These are phyloP conservation scores for Eupeodes luniger DNA, from an alignment of 2,888 invertebrate genomes.

Conservation along the genomic window DNA sequence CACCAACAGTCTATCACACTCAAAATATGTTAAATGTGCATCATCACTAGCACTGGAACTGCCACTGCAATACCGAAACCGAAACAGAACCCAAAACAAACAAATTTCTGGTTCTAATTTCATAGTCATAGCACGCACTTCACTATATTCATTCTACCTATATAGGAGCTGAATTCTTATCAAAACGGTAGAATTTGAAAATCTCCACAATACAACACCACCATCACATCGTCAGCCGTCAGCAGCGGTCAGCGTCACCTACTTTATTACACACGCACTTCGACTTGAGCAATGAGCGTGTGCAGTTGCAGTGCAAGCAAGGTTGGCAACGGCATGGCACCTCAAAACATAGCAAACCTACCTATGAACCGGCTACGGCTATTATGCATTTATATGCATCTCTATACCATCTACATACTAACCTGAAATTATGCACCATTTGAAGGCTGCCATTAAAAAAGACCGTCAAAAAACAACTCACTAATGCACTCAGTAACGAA, in stretches of 20 bases:
- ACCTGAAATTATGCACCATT: constrained; percentile 66
- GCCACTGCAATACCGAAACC: neutral
- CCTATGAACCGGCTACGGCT: too few species aligned
- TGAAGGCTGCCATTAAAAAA: constrained; percentile 68
- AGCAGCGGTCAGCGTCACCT: neutral
- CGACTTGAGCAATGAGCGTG: constrained; percentile 19
- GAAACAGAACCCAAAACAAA: constrained; percentile 44
- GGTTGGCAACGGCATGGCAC: neutral
- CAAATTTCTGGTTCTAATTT: constrained; percentile 53
- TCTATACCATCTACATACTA: constrained; percentile 57
- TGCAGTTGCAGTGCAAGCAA: constrained; percentile 35
- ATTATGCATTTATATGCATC: neutral
- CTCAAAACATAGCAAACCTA: too few species aligned
- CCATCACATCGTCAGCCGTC: neutral
- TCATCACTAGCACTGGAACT: neutral
- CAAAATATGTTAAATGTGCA: constrained; percentile 20
- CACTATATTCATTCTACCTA: too few species aligned
- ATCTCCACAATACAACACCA: neutral
- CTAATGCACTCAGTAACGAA: constrained; percentile 63
- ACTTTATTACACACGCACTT: neutral
- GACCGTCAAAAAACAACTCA: constrained; percentile 68
- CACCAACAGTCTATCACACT: neutral
- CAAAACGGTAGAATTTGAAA: constrained; percentile 48
- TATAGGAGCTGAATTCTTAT: constrained; percentile 38
- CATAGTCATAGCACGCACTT: constrained; percentile 57